Percentiles rank a stretch among this genome's conserved stretches.
phyloP scores from a whole-genome alignment of 2,797 vertebrate genomes.

The Rallus crepitans region DNA sequence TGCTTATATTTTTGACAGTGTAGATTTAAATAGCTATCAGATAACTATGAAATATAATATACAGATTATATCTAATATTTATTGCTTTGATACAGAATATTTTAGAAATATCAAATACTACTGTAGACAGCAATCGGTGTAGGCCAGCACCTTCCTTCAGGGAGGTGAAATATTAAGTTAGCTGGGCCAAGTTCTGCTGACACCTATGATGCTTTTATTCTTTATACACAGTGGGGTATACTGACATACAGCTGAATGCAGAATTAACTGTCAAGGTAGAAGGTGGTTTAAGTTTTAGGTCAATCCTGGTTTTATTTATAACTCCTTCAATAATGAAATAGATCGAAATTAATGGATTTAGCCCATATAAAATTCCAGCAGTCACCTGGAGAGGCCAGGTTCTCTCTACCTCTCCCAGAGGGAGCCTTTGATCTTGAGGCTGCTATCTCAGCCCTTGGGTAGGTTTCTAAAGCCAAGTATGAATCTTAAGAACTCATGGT shows the following conservation, averaged over 20 bases:
- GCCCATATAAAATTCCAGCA: neutral
- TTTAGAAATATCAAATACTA: conserved; percentile 38
- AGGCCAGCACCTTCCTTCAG: neutral
- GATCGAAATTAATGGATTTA: neutral
- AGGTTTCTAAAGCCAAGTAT: neutral
- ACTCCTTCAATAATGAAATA: neutral
- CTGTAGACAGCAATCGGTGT: neutral
- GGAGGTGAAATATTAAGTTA: neutral
- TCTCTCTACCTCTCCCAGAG: neutral
- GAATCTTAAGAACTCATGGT: neutral
- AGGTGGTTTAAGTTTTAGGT: neutral
- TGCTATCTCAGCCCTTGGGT: neutral
- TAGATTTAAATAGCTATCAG: conserved; percentile 66
- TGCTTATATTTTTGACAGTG: conserved; percentile 60
- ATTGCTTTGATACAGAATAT: conserved; percentile 61
- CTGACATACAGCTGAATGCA: neutral
- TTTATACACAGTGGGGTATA: neutral
- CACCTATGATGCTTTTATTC: neutral
- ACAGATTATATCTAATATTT: conserved; percentile 74
- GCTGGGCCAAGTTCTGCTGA: neutral
- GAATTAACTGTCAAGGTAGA: neutral
- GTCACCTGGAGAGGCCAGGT: neutral
- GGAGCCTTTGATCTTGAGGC: neutral
- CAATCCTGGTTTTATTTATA: neutral
- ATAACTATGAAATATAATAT: conserved; percentile 62